Conservation (phyloP, 2,113 vertebrate genomes). For the Solenodon paradoxus region DNA sequence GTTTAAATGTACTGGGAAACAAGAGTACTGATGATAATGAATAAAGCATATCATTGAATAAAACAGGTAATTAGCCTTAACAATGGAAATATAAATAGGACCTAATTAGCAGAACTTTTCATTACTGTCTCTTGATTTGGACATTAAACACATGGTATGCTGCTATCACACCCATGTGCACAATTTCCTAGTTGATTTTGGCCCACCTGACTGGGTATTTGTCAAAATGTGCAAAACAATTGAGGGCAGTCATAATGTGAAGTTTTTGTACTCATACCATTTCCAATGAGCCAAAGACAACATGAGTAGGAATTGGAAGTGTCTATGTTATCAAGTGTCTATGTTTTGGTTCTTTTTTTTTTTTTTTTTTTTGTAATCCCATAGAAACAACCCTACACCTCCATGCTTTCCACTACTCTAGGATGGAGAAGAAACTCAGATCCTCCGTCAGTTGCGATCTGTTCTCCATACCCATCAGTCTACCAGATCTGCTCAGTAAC, state of each 20-base stretch:
- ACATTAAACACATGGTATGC: constrained; percentile 9
- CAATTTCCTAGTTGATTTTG: constrained; percentile 58
- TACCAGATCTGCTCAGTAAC: not conserved
- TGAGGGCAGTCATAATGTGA: not conserved
- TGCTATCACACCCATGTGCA: constrained; percentile 18
- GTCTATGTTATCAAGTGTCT: not conserved
- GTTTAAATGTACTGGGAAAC: constrained; percentile 33
- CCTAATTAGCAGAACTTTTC: constrained; percentile 60
- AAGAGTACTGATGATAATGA: constrained; percentile 18
- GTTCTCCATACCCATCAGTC: not conserved
- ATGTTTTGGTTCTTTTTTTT: no score
- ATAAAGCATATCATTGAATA: constrained; percentile 37
- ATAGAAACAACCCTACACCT: not conserved
- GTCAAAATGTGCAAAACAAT: constrained; percentile 23
- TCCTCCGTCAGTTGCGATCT: not conserved
- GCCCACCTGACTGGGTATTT: not conserved
- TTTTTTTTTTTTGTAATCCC: not conserved
- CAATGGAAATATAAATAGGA: constrained; percentile 57
- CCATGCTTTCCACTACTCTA: not conserved
- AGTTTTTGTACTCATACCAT: not conserved
- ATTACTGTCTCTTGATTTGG: constrained; percentile 19
- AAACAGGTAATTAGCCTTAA: constrained; percentile 55
- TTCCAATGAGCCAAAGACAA: constrained; percentile 25
- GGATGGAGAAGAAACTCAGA: not conserved
- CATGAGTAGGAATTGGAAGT: not conserved